Evolutionary conservation across 1,140 invertebrate species (phyloP), one percentile per base, ranked within the genome.

Genomic region (Zophobas atratus): DNA sequence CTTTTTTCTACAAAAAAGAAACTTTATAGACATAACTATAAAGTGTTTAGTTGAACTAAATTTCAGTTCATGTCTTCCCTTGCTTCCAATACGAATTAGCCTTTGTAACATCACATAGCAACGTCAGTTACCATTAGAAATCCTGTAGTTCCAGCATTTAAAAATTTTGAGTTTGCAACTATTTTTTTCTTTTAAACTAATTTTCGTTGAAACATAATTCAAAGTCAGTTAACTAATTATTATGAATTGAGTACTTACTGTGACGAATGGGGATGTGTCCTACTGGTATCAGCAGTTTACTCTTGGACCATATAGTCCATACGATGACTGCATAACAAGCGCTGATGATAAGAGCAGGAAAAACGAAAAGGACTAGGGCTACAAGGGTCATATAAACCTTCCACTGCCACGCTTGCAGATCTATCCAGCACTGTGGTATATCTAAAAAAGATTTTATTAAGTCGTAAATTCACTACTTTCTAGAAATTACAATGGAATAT

Each of bases 251-350:
- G 51, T 55, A 83, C 80, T 80, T 79, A 85, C 82, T 82, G 70
- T 81, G 80, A 53, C 81, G 70, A 1, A 85, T 79, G 1, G 84
- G 81, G n/a, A 84, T 71, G 56, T 83, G 82, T 39, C 81, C 82
- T 8, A 81, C 79, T 88, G 87, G 80, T 35, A 90, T 88, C 0
- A 91, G 88, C 43, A 88, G 89, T 84, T 90, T 93, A 87, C 88
- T 92, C 82, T 95, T 95, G 0, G 94, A 92, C 96, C 96, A 97
- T 80, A 99, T 98, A 1, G 97, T 98, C 85, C 93, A 90, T 0
- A 98, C 95, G 78, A 99, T 98, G 78, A 98, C 92, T 4, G 93
- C 91, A 87, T 98, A 98, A 85, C 97, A 98, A 1, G 92, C 92
- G 0, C 94, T 92, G 55, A 99, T 99, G 81, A 98, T 95, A 39